Percentiles rank a stretch among this genome's conserved stretches.
phyloP scores from a whole-genome alignment of 2,888 invertebrate genomes.

The Lepidocyrtinus sp. region DNA sequence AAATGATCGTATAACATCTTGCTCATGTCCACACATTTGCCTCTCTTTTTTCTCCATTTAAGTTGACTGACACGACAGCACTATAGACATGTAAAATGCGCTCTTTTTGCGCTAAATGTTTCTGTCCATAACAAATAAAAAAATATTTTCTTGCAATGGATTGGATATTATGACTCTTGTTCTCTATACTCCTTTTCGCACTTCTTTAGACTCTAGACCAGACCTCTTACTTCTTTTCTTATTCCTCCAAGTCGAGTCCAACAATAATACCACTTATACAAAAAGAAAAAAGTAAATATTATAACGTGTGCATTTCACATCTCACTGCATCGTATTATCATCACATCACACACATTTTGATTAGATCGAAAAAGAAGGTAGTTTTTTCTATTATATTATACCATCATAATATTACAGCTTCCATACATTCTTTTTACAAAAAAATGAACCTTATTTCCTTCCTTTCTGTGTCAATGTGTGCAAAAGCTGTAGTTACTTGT shows the following conservation, averaged over 20 bases:
- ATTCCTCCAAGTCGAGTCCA: too few relatives aligned
- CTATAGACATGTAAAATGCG: too few relatives aligned
- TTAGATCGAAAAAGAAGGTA: not conserved
- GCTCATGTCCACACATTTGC: conserved; percentile 48
- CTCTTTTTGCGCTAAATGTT: not conserved
- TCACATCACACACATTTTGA: not conserved
- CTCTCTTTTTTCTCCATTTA: conserved; percentile 36
- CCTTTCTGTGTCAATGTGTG: conserved; percentile 20
- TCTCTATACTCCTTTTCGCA: not conserved
- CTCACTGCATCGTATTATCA: too few relatives aligned
- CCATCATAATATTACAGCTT: not conserved
- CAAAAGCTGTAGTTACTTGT: not conserved
- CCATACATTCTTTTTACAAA: conserved; percentile 6
- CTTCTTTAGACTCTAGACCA: not conserved
- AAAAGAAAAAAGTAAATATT: not conserved
- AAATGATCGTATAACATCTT: conserved; percentile 43
- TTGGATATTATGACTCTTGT: too few relatives aligned
- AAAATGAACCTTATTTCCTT: conserved; percentile 44
- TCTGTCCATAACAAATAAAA: not conserved
- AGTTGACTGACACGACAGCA: conserved; percentile 11
- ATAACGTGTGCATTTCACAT: not conserved
- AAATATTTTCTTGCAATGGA: not conserved
- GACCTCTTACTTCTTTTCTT: too few relatives aligned
- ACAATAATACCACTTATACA: too few relatives aligned
- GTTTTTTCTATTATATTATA: not conserved